phyloP scores from a whole-genome alignment of 2,888 invertebrate genomes.

The Omphaloscelis lunosa region DNA sequence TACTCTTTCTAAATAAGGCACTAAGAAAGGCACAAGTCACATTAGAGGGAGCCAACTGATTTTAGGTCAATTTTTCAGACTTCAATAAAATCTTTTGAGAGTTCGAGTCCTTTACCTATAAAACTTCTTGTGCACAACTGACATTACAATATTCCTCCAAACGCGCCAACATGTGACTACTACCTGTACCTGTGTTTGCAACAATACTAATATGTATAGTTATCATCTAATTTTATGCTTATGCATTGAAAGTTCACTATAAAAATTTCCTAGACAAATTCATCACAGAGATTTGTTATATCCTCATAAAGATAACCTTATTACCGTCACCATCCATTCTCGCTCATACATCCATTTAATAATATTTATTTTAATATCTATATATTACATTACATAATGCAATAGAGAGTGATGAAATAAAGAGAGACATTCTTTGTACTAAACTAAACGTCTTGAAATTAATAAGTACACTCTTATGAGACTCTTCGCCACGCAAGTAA shows the following conservation, averaged over 20 bases:
- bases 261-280: constrained; percentile 85
- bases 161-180: constrained; percentile 61
- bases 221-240: constrained; percentile 72
- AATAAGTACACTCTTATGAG: constrained; percentile 88
- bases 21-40: constrained; percentile 42
- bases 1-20: constrained; percentile 46
- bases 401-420: constrained; percentile 89
- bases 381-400: constrained; percentile 81
- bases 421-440: constrained; percentile 90
- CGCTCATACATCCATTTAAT: constrained; percentile 80
- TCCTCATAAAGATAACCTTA: constrained; percentile 80
- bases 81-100: neutral
- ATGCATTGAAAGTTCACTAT: constrained; percentile 83
- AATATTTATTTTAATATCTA: constrained; percentile 82
- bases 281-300: constrained; percentile 89
- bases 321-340: constrained; percentile 85
- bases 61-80: neutral
- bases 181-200: constrained; percentile 73
- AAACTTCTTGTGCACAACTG: constrained; percentile 29
- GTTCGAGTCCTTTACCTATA: constrained; percentile 14
- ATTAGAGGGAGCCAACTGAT: constrained; percentile 33
- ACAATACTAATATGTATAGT: constrained; percentile 74
- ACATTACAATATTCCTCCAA: constrained; percentile 63
- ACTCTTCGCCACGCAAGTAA: constrained; percentile 82
- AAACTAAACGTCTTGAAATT: constrained; percentile 85